Base-by-base conservation (phyloP, 1,140 invertebrate genomes). In the Cydia amplana region DNA sequence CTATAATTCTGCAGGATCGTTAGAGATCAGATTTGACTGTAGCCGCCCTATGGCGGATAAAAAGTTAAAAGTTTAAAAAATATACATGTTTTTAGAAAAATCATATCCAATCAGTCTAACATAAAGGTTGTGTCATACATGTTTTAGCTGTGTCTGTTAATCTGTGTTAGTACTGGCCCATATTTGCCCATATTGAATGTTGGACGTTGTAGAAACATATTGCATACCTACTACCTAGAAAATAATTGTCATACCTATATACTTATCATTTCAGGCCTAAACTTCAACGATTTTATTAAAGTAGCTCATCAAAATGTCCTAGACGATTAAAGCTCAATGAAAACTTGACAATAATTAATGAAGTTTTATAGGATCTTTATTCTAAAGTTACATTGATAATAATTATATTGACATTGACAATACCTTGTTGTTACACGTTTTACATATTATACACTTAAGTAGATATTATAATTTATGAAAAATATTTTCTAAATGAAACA, bases 61-160 rank as follows among this genome's bases (percentile, higher is more conserved):
- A 9, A 9, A 18, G n/a, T 16, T 55, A 55, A 18, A 55, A 49
- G 46, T 20, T 18, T 55, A 18, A 9, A 55, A 55, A 7, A 23
- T 60, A 2, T 60, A 60, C n/a, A 55, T 18, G n/a, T 18, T 60
- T 60, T 36, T 70, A 67, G 32, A 36, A 70, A 67, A 20, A 18
- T 10, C 36, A 70, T 70, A 70, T 70, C n/a, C 65, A 67, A 28
- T 76, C 79, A 82, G 78, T 79, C 79, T 79, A 83, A 79, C 67
- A 80, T 83, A 81, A 86, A 73, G 85, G 83, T 86, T 86, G 85
- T 86, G 83, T 86, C 36, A 78, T 78, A 65, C 76, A 75, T 77
- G 78, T 79, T 74, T 28, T 80, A 80, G 79, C 72, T 72, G 73
- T 74, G 46, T 65, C 74, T 67, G 40, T 65, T 65, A 76, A 75